Evolutionary conservation across 1,140 invertebrate genomes (phyloP).

Genomic region (silkworm (Bombyx mori)): DNA sequence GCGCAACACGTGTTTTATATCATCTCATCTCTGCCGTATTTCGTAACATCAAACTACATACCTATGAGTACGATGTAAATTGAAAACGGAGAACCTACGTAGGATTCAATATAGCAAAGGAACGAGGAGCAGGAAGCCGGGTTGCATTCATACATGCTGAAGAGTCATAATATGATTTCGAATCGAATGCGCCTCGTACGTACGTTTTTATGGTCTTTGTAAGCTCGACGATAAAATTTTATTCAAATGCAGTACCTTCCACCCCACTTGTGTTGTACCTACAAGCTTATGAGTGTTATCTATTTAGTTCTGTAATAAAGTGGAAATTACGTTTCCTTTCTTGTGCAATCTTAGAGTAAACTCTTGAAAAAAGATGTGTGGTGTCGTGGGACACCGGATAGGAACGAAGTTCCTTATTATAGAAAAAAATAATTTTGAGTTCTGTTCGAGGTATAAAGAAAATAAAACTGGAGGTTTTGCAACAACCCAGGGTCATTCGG

Average conservation of each 20-base stretch:
- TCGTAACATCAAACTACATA: constrained; percentile 42
- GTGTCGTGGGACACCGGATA: too few relatives aligned
- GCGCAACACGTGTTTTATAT: constrained; percentile 58
- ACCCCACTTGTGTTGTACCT: constrained; percentile 8
- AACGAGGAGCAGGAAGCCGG: constrained; percentile 41
- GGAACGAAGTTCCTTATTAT: too few relatives aligned
- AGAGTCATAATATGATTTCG: constrained; percentile 57
- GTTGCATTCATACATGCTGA: constrained; percentile 58
- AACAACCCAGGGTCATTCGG: too few relatives aligned
- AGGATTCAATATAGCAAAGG: constrained; percentile 58
- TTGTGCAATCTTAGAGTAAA: too few relatives aligned
- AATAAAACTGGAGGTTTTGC: too few relatives aligned
- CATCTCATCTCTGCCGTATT: constrained; percentile 38
- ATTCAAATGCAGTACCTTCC: constrained; percentile 17
- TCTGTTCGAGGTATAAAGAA: too few relatives aligned
- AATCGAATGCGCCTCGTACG: constrained; percentile 46
- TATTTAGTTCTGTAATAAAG: too few relatives aligned
- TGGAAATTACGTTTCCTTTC: too few relatives aligned
- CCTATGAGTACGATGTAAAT: constrained; percentile 36
- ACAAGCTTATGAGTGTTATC: constrained; percentile 11
- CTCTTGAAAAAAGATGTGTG: too few relatives aligned
- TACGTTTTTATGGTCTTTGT: constrained; percentile 45
- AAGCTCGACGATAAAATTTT: constrained; percentile 28
- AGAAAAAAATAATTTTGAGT: too few relatives aligned
- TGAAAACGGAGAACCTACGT: constrained; percentile 49